A percentile compares a stretch with the other conserved stretches of the same genome.
phyloP scores from a whole-genome alignment of 2,888 invertebrate genomes.

The Diaprepes abbreviatus region DNA sequence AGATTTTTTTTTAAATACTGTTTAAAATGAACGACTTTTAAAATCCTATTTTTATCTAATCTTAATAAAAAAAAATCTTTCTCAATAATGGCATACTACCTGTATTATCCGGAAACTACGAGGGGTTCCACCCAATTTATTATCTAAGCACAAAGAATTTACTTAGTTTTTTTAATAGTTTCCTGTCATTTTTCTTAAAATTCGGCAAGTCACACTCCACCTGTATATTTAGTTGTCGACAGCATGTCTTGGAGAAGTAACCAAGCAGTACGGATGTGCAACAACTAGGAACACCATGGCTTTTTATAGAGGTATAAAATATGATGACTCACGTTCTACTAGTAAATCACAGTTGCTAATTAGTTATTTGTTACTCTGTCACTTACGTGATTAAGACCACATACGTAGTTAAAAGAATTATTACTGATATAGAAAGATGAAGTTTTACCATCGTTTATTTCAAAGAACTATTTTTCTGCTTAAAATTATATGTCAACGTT shows the following conservation, averaged over 20 bases:
- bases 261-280: conserved; percentile 41
- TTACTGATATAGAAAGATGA: no score
- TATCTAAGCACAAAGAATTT: conserved; percentile 21
- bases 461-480: no score
- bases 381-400: no score
- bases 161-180: conserved; percentile 23
- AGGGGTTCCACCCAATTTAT: conserved; percentile 42
- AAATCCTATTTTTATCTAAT: no score
- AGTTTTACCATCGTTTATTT: no score
- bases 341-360: background rate
- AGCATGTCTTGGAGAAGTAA: conserved; percentile 27
- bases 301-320: conserved; percentile 22
- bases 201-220: conserved; percentile 45
- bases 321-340: background rate
- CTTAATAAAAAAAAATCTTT: no score
- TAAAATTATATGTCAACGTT: no score
- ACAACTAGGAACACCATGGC: conserved; percentile 11
- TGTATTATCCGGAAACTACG: background rate
- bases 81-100: no score
- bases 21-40: no score
- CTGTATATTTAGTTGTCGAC: conserved; percentile 42
- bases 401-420: no score
- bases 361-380: background rate
- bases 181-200: conserved; percentile 37
- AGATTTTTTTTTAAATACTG: no score